Percentiles rank a stretch among this genome's conserved stretches.
These are phyloP conservation scores for Elysia crispata DNA, from an alignment of 2,888 invertebrate species.

Conservation along the genomic window DNA sequence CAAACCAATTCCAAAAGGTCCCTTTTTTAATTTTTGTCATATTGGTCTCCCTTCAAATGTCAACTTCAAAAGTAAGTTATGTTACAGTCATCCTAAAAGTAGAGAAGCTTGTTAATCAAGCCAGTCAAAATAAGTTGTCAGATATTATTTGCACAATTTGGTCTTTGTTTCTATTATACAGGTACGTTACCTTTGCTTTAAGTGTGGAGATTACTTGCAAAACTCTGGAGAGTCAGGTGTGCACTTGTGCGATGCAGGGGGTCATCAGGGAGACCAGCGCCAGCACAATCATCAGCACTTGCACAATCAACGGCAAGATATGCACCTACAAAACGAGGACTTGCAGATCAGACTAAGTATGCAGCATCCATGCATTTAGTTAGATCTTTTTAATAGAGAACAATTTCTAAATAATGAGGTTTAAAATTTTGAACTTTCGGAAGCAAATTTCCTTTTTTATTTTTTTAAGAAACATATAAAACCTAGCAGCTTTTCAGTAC, in stretches of 20 bases:
- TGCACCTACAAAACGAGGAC: conserved; percentile 52
- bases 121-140: no score
- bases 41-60: no score
- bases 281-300: conserved; percentile 41
- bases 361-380: no score
- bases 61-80: no score
- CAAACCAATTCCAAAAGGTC: no score
- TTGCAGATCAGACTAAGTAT: conserved; percentile 64
- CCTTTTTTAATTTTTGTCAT: no score
- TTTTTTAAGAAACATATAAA: no score
- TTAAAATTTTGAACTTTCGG: background rate
- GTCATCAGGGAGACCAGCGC: conserved; percentile 47
- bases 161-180: background rate
- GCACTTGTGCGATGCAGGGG: conserved; percentile 68
- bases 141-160: no score
- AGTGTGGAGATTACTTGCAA: conserved; percentile 68
- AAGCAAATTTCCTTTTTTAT: background rate
- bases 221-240: conserved; percentile 68
- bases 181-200: conserved; percentile 63
- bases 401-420: background rate
- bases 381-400: background rate
- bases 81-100: no score
- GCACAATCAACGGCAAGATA: conserved; percentile 21
- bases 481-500: no score
- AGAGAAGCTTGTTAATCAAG: no score